Base-by-base conservation (phyloP, 92 coral and sea anemone genomes). In the Hydrozoanthus gracilis region DNA sequence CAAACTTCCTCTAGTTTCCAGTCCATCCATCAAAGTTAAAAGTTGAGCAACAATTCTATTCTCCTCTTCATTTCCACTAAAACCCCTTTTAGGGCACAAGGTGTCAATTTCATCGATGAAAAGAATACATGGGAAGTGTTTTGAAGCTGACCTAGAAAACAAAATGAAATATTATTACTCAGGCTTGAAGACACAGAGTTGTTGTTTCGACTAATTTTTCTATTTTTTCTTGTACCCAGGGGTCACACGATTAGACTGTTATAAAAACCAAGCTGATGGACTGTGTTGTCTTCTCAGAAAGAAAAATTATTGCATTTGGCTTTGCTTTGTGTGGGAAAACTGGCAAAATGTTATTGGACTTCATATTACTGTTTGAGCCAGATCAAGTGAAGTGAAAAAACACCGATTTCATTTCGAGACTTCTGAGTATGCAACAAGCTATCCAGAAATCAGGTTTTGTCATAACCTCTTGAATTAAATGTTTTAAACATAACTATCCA, bases 61-160 rank as follows among this genome's bases (percentile, higher is more conserved):
- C 58, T 94, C 98, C 75, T 95, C 98, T 77, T 92, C 98, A 87
- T 62, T 89, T 0, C 94, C 93, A 50, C 92, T 90, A 78, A 92
- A 86, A 66, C 94, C 98, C 86, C 99, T 91, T 72, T 92, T 95
- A 58, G 99, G 98, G 87, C 99, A 97, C 80, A 97, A 82, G 13
- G 96, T 95, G 89, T 97, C 99, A 73, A 97, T 83, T 83, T 97
- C 99, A 88, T 97, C 99, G 92, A 97, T 91, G 79, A 97, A 97
- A 50, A 97, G 91, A 17, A 97, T 95, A 86, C 98, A 95, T 13
- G 97, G 94, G 8, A 89, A 87, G 70, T 74, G 75, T 82, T 87
- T 89, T 10, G 99, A 95, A 60, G 98, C 98, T 44, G 82, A 87
- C 77, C 99, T 97, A 68, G 76, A 87, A 47, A 70, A 52, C 44